Evolutionary conservation across 2,797 vertebrate genomes (phyloP).

Genomic region (Lophura swinhoii): DNA sequence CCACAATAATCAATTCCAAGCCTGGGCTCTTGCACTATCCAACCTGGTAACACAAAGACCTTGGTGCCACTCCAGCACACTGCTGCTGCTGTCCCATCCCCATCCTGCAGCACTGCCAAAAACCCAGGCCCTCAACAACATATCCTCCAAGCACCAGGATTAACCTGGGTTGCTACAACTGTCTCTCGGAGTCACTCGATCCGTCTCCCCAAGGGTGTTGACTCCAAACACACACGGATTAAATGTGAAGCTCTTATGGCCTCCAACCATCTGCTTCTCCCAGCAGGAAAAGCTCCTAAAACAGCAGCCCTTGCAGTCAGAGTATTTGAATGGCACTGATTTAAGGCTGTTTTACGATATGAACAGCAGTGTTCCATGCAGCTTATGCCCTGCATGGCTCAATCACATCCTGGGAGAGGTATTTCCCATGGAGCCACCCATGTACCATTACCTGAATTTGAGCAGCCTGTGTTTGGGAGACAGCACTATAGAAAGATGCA

Average conservation of each 20-base stretch:
- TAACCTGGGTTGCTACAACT: conserved; percentile 49
- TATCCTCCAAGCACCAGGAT: not conserved
- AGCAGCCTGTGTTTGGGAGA: not conserved
- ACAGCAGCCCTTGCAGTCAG: not conserved
- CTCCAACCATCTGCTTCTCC: conserved; percentile 66
- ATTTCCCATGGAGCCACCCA: not conserved
- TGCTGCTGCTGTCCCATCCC: not conserved
- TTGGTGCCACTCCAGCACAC: not conserved
- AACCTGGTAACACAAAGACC: not conserved
- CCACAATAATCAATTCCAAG: not conserved
- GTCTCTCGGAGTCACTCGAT: conserved; percentile 39
- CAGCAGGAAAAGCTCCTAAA: conserved; percentile 27
- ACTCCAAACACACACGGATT: conserved; percentile 63
- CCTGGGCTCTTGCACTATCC: not conserved
- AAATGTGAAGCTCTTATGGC: conserved; percentile 54
- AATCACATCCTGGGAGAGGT: not conserved
- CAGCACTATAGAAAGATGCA: not conserved
- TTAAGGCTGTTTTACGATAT: conserved; percentile 1
- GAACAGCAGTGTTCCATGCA: not conserved
- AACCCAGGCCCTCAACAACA: not conserved
- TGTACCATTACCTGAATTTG: not conserved
- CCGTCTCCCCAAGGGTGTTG: conserved; percentile 47
- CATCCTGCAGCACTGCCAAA: not conserved
- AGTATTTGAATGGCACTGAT: not conserved
- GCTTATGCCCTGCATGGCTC: not conserved